Percentiles rank a stretch among this genome's conserved stretches.
Evolutionary conservation across 2,113 vertebrate genomes (phyloP).

Genomic region (Ammodytes marinus): DNA sequence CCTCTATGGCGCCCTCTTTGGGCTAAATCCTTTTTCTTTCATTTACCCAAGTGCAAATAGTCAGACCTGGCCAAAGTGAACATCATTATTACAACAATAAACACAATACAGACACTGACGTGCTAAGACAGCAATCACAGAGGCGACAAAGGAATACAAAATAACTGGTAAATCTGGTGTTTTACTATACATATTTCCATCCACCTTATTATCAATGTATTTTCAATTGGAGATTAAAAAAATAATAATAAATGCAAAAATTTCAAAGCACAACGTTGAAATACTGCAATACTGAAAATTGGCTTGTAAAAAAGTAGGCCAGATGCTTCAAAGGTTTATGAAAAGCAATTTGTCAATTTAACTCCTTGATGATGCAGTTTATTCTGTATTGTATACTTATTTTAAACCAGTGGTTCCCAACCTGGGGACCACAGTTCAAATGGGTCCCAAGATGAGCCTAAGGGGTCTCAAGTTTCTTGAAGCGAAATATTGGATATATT

Average conservation of each 20-base stretch:
- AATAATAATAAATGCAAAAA: not conserved
- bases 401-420: not conserved
- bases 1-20: constrained; percentile 20
- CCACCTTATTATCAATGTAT: not conserved
- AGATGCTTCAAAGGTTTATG: not conserved
- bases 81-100: not conserved
- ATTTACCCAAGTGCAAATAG: too few species aligned
- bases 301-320: not conserved
- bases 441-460: not conserved
- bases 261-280: not conserved
- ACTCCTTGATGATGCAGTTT: not conserved
- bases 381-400: not conserved
- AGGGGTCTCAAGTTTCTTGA: too few species aligned
- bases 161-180: not conserved
- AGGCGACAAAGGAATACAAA: not conserved
- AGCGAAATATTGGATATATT: too few species aligned
- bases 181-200: not conserved
- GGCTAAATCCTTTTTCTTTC: not conserved
- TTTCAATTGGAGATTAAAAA: not conserved
- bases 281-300: not conserved
- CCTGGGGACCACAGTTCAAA: too few species aligned
- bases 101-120: not conserved
- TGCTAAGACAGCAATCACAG: not conserved
- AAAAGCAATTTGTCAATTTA: not conserved
- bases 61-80: not conserved